Evolutionary conservation across 2,797 vertebrate genomes (phyloP), one percentile per base, ranked within the genome.

Genomic region (Corythornis leucogaster): DNA sequence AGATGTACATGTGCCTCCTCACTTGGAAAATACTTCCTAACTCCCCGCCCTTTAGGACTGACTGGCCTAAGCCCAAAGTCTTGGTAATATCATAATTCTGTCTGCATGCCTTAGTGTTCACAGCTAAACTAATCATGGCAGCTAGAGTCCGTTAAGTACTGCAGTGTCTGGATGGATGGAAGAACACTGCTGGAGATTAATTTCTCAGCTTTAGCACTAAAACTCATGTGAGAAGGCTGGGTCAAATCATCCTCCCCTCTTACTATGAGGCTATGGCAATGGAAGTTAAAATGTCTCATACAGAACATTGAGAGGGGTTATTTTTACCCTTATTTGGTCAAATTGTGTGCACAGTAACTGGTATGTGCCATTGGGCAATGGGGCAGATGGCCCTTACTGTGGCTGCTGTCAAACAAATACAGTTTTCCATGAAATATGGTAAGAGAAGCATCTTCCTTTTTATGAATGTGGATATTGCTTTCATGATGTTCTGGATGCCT

Each of bases 21-120:
- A 3, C 73, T 88, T 87, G 91, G 86, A 89, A 96, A 89, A 85
- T 87, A 80, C 75, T 93, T 93, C 90, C 88, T 78, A 76, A 75
- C 26, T 81, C 45, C 73, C 35, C 45, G 80, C 79, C 25, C 80
- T 95, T 92, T 93, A 90, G 0, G 6, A 77, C n/a, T 7, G 2
- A 93, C 70, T 96, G 96, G 94, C 87, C 22, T 11, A 74, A 89
- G 42, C 77, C 89, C 95, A 94, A 84, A 74, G 79, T 53, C 85
- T 77, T 15, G 0, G 81, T 55, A 53, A 62, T 62, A 83, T 94
- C 82, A 33, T 82, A 90, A 93, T 96, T 93, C 89, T 91, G 85
- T 91, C 96, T 91, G 92, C 75, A 76, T 66, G 69, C 58, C 80
- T 95, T 71, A 51, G 55, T 45, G 62, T 90, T 94, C 93, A 75